These are phyloP conservation scores for Pavo muticus DNA, from an alignment of 2,113 vertebrate species.

Conservation along the genomic window DNA sequence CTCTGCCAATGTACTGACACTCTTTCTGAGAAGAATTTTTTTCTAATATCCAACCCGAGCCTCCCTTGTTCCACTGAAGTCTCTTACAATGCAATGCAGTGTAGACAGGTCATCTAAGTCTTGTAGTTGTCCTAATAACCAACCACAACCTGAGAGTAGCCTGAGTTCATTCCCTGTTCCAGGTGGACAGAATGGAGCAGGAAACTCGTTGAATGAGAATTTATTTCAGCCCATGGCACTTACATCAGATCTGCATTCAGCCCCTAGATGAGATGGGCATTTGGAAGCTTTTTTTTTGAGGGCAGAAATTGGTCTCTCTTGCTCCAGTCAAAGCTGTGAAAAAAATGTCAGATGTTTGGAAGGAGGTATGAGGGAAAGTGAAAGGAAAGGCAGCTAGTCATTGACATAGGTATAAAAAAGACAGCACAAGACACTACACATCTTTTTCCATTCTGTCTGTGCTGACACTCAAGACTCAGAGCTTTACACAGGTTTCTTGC, in stretches of 20 bases:
- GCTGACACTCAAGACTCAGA: background rate
- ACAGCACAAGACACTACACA: background rate
- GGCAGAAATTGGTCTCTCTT: background rate
- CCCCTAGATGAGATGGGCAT: background rate
- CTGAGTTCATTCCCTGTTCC: background rate
- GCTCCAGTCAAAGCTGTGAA: background rate
- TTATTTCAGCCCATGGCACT: background rate
- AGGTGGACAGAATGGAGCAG: background rate
- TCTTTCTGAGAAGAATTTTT: too few relatives aligned
- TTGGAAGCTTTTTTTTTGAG: background rate
- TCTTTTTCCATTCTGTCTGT: background rate
- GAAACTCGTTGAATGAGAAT: too few relatives aligned
- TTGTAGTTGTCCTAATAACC: background rate
- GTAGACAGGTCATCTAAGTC: background rate
- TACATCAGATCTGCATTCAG: background rate
- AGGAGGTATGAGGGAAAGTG: background rate
- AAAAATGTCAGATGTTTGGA: background rate
- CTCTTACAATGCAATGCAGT: too few relatives aligned
- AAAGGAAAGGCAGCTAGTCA: background rate
- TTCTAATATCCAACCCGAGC: too few relatives aligned
- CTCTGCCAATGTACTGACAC: too few relatives aligned
- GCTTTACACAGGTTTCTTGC: background rate
- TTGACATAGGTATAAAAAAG: background rate
- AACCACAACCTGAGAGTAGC: accelerated
- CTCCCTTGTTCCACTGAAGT: too few relatives aligned